Evolutionary conservation across 2,113 vertebrate genomes (phyloP).

Genomic region (Sardina pilchardus): DNA sequence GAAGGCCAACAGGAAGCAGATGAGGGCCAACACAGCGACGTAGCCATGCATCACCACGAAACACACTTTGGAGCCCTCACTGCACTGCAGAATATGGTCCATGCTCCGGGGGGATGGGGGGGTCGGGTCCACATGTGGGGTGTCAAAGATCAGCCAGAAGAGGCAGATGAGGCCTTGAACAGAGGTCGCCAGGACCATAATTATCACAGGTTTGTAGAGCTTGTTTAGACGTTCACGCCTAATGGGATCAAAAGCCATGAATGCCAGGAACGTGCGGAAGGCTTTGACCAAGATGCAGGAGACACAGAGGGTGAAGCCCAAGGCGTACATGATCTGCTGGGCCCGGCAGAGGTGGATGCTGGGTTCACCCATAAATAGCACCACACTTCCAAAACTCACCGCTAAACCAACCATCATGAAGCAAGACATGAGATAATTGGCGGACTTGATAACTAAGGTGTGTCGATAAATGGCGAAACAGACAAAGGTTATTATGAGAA

Average conservation of each 20-base stretch:
- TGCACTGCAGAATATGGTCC: constrained; percentile 43
- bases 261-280: constrained; percentile 57
- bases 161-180: constrained; percentile 58
- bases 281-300: constrained; percentile 67
- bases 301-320: constrained; percentile 63
- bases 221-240: constrained; percentile 33
- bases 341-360: constrained; percentile 48
- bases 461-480: constrained; percentile 47
- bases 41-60: constrained; percentile 66
- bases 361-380: constrained; percentile 62
- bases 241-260: constrained; percentile 46
- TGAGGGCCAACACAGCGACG: constrained; percentile 60
- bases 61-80: constrained; percentile 53
- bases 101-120: constrained; percentile 38
- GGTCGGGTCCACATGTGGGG: constrained; percentile 37
- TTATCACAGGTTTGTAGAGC: constrained; percentile 53
- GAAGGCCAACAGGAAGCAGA: constrained; percentile 65
- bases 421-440: constrained; percentile 56
- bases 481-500: constrained; percentile 45
- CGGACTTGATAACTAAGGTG: constrained; percentile 59
- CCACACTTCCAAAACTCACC: constrained; percentile 52
- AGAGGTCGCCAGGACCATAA: constrained; percentile 48
- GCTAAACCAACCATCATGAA: constrained; percentile 56
- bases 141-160: constrained; percentile 56
- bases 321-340: constrained; percentile 59